These are phyloP conservation scores for Lasioglossum baleicum DNA, from an alignment of 1,140 invertebrate species.

Conservation along the genomic window DNA sequence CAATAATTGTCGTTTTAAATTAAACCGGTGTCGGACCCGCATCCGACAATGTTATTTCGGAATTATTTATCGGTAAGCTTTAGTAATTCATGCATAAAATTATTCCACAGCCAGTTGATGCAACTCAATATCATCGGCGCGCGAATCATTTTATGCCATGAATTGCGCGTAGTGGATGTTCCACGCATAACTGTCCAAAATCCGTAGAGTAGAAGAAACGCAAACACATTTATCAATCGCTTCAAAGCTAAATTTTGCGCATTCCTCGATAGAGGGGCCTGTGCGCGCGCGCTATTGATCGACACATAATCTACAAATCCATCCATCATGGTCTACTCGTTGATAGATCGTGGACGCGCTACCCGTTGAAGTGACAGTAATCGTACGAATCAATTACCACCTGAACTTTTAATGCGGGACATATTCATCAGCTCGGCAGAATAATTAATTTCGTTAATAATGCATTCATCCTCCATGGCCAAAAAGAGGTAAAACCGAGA, in stretches of 20 bases:
- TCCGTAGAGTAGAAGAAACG: slow-evolving; percentile 39
- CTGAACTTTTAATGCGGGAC: slow-evolving; percentile 8
- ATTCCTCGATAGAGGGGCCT: slow-evolving; percentile 7
- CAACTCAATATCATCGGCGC: not conserved
- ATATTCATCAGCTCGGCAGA: not conserved
- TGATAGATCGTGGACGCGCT: slow-evolving; percentile 39
- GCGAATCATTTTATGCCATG: not conserved
- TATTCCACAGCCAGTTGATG: not conserved
- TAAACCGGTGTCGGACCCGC: not conserved
- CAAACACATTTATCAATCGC: slow-evolving; percentile 41
- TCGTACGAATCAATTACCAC: slow-evolving; percentile 16
- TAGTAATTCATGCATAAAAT: not conserved
- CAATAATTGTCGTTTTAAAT: not conserved
- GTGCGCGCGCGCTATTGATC: slow-evolving; percentile 27
- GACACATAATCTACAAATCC: slow-evolving; percentile 44
- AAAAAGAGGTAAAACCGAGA: not conserved
- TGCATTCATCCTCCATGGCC: not conserved
- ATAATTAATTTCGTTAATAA: not conserved
- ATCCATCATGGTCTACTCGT: slow-evolving; percentile 45
- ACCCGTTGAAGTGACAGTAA: slow-evolving; percentile 20
- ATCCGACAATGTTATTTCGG: not conserved
- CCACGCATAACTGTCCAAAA: not conserved
- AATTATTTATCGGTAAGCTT: not conserved
- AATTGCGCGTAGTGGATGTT: not conserved
- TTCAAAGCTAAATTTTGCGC: slow-evolving; percentile 25